These are phyloP conservation scores for Dendronephthya gigantea DNA, from an alignment of 64 coral and sea anemone species.

Conservation along the genomic window DNA sequence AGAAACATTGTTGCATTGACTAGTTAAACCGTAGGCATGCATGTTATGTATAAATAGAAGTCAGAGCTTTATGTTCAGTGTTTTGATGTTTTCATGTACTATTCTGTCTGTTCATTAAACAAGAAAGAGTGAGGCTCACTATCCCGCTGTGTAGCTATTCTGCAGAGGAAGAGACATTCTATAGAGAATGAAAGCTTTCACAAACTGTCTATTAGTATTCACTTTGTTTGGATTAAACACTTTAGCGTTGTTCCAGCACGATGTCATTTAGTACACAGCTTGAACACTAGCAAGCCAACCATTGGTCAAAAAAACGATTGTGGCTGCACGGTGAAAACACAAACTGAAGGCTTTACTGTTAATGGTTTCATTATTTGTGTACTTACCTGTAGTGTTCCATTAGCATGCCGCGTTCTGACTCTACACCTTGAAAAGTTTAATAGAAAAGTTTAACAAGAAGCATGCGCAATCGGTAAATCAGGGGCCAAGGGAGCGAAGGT, in stretches of 20 bases:
- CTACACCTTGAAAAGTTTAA: no score
- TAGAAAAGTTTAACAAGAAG: no score
- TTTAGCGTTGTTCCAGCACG: neutral
- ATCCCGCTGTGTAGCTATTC: neutral
- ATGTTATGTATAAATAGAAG: neutral
- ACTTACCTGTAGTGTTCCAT: no score
- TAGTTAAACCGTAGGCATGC: neutral
- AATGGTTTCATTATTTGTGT: no score
- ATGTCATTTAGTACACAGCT: slow-evolving; percentile 7
- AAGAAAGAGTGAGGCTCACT: neutral
- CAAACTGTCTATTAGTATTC: neutral
- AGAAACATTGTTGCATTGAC: no score
- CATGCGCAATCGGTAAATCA: no score
- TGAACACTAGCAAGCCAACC: neutral
- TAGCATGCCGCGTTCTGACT: no score
- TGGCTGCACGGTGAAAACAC: no score
- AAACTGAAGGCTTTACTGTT: no score
- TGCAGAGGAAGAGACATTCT: neutral
- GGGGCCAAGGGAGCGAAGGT: no score
- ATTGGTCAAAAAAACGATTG: neutral
- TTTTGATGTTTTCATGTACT: neutral
- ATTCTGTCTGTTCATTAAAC: slow-evolving; percentile 12
- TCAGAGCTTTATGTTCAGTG: neutral
- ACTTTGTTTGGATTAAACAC: slow-evolving; percentile 3
- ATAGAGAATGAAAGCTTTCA: neutral